A percentile compares a stretch with the other conserved stretches of the same genome.
These are phyloP conservation scores for Crepidodera aurea DNA, from an alignment of 2,888 invertebrate genomes.

Conservation along the genomic window DNA sequence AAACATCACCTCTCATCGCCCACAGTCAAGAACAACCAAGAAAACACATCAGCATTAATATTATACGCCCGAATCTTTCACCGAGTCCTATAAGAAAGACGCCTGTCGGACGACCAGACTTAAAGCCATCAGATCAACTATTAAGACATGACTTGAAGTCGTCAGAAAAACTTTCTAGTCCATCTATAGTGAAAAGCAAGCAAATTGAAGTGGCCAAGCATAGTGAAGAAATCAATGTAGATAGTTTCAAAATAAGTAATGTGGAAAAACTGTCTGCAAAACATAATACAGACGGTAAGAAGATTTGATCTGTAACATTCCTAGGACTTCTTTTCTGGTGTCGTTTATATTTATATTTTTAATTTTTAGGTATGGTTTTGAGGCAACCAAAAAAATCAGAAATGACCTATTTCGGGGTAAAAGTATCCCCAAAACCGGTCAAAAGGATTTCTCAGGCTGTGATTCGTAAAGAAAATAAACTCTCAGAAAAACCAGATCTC, in stretches of 20 bases:
- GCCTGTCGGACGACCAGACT: conserved; percentile 38
- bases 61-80: conserved; percentile 2
- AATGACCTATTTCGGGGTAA: conserved; percentile 60
- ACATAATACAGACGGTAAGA: conserved; percentile 11
- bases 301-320: neutral
- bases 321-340: too few species aligned
- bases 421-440: conserved; percentile 49
- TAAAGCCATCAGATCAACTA: conserved; percentile 49
- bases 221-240: conserved; percentile 32
- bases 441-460: conserved; percentile 47
- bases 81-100: conserved; percentile 6
- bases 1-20: neutral
- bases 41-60: conserved; percentile 18
- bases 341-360: too few species aligned
- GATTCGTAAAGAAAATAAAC: conserved; percentile 46
- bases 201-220: conserved; percentile 32
- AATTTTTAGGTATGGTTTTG: conserved; percentile 47
- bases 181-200: conserved; percentile 49
- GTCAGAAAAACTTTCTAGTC: conserved; percentile 56
- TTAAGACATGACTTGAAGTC: conserved; percentile 48
- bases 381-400: conserved; percentile 59
- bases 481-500: conserved; percentile 55
- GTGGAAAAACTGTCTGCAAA: conserved; percentile 38
- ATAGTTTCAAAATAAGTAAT: conserved; percentile 39
- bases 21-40: conserved; percentile 2